Conservation (phyloP, 2,797 vertebrate species). For the Sebastes oblongus region DNA sequence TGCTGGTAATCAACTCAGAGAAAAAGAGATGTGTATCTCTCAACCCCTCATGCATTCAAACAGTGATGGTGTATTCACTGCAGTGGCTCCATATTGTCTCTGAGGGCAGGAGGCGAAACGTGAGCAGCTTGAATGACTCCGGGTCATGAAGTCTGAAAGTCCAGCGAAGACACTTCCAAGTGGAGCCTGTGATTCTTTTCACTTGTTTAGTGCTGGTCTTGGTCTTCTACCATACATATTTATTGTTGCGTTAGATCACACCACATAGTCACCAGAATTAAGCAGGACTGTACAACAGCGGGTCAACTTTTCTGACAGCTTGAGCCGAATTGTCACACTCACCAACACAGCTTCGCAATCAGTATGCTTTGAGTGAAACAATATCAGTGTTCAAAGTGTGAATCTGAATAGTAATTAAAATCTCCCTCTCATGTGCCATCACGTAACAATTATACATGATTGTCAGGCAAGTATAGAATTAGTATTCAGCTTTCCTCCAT, state of each 20-base stretch:
- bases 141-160: background rate
- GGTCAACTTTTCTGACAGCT: slow-evolving; percentile 14
- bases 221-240: background rate
- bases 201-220: background rate
- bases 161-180: background rate
- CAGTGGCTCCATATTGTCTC: slow-evolving; percentile 28
- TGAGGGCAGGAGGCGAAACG: slow-evolving; percentile 1
- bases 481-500: slow-evolving; percentile 13
- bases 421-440: background rate
- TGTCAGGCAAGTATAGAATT: slow-evolving; percentile 20
- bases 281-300: slow-evolving; percentile 1
- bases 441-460: slow-evolving; percentile 5
- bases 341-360: slow-evolving; percentile 13
- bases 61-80: slow-evolving; percentile 1
- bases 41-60: slow-evolving; percentile 2
- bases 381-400: background rate
- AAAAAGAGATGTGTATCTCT: slow-evolving; percentile 3
- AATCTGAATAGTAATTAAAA: slow-evolving; percentile 24
- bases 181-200: background rate
- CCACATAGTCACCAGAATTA: background rate
- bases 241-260: background rate
- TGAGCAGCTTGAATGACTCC: slow-evolving; percentile 14
- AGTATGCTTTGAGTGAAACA: slow-evolving; percentile 37
- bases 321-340: slow-evolving; percentile 10
- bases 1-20: slow-evolving; percentile 29